These are phyloP conservation scores for Phrynosoma blainvillii DNA, from an alignment of 2,113 vertebrate genomes.

Conservation along the genomic window DNA sequence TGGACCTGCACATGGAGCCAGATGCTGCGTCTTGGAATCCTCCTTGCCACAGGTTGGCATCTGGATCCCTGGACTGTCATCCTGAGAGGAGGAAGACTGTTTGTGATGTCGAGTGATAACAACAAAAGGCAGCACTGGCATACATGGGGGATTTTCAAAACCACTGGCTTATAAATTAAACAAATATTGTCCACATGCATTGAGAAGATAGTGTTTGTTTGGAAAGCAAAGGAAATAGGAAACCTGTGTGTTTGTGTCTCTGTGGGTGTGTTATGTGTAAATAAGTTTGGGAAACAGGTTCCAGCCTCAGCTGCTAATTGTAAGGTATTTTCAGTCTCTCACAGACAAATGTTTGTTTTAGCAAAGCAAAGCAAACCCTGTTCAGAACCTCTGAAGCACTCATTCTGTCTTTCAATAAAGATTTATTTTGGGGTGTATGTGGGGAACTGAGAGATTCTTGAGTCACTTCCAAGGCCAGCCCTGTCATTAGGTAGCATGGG, in stretches of 20 bases:
- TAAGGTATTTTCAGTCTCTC: neutral
- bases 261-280: neutral
- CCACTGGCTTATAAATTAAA: slow-evolving; percentile 45
- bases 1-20: slow-evolving; percentile 66
- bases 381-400: slow-evolving; percentile 19
- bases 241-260: neutral
- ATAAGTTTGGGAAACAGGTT: neutral
- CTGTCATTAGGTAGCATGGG: neutral
- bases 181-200: slow-evolving; percentile 42
- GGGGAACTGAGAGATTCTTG: slow-evolving; percentile 21
- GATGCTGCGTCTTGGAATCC: slow-evolving; percentile 67
- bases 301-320: too few relatives aligned
- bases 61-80: slow-evolving; percentile 65
- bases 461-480: slow-evolving; percentile 29
- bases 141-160: slow-evolving; percentile 23
- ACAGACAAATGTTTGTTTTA: neutral
- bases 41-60: slow-evolving; percentile 56
- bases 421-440: slow-evolving; percentile 29
- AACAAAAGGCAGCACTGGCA: slow-evolving; percentile 43
- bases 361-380: slow-evolving; percentile 51
- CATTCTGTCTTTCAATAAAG: slow-evolving; percentile 38
- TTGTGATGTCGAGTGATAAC: slow-evolving; percentile 39
- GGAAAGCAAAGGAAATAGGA: slow-evolving; percentile 19
- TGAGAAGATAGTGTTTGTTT: slow-evolving; percentile 25
- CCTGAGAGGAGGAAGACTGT: slow-evolving; percentile 46